Evolutionary conservation across 2,888 invertebrate genomes (phyloP).

Genomic region (Polyploca ridens): DNA sequence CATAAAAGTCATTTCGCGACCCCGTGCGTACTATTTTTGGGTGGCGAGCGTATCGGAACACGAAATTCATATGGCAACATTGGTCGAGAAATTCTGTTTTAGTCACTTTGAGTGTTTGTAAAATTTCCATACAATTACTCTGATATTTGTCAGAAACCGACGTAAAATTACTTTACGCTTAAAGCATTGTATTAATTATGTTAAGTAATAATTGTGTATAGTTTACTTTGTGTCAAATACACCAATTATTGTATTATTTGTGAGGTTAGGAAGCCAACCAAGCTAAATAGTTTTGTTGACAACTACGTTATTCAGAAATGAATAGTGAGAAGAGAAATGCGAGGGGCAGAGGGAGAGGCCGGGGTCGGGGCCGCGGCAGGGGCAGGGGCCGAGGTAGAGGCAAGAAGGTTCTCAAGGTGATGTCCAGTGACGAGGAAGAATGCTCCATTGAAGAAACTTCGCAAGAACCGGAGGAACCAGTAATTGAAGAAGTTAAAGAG

Average conservation of each 20-base stretch:
- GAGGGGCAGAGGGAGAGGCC: conserved; percentile 90
- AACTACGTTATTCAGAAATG: conserved; percentile 46
- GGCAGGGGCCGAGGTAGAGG: conserved; percentile 89
- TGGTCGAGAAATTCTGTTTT: too few species aligned
- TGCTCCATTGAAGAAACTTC: conserved; percentile 77
- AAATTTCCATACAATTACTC: too few species aligned
- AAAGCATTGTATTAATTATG: neutral
- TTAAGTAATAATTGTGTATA: neutral
- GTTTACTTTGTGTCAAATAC: neutral
- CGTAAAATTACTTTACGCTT: too few species aligned
- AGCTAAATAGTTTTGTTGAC: conserved; percentile 16
- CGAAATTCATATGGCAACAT: too few species aligned
- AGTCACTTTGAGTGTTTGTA: too few species aligned
- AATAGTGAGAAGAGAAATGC: conserved; percentile 85
- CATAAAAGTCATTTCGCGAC: too few species aligned
- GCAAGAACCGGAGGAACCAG: conserved; percentile 81
- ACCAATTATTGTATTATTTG: neutral
- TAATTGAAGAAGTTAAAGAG: conserved; percentile 71
- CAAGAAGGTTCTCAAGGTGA: conserved; percentile 90
- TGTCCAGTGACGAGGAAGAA: conserved; percentile 86
- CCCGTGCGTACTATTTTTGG: too few species aligned
- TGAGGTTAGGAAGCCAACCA: conserved; percentile 26
- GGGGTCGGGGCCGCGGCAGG: conserved; percentile 90
- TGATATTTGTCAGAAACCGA: too few species aligned
- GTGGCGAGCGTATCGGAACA: too few species aligned